Evolutionary conservation across 2,797 vertebrate species (phyloP).

Genomic region (Columba guinea): DNA sequence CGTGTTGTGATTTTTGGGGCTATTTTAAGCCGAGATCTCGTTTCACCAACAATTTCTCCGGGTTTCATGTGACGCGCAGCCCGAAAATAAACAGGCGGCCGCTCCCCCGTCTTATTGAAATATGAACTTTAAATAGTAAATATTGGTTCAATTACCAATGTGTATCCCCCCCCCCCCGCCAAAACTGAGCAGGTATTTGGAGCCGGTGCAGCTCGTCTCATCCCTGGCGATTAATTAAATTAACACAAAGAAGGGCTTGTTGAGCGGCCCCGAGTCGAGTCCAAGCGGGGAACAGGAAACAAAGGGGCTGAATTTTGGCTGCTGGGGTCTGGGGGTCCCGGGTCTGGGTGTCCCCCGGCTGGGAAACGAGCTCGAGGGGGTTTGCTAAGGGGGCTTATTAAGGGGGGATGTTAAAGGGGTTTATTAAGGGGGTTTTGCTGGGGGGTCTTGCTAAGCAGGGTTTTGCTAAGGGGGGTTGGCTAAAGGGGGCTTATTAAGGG

Average conservation of each 20-base stretch:
- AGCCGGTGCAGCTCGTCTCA: slow-evolving; percentile 52
- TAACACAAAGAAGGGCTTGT: slow-evolving; percentile 82
- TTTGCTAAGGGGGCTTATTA: not conserved
- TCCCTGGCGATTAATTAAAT: slow-evolving; percentile 78
- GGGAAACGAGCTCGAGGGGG: not conserved
- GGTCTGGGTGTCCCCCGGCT: no score
- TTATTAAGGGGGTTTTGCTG: not conserved
- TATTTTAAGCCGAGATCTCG: slow-evolving; percentile 16
- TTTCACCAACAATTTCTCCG: not conserved
- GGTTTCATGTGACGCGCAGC: slow-evolving; percentile 21
- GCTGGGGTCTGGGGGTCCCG: not conserved
- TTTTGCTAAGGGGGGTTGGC: not conserved
- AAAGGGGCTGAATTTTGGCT: slow-evolving; percentile 79
- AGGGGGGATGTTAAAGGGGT: no score
- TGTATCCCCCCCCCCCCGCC: not conserved
- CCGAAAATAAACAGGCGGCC: not conserved
- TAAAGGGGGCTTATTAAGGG: no score
- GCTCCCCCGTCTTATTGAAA: not conserved
- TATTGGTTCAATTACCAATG: rapidly evolving
- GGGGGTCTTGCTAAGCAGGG: not conserved
- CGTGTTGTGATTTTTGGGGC: not conserved
- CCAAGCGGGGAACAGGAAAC: slow-evolving; percentile 73
- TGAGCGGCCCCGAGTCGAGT: slow-evolving; percentile 58
- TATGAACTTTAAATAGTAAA: rapidly evolving
- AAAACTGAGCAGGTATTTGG: slow-evolving; percentile 73